Evolutionary conservation across 2,797 vertebrate genomes (phyloP).

Genomic region (Simalia tracyae): DNA sequence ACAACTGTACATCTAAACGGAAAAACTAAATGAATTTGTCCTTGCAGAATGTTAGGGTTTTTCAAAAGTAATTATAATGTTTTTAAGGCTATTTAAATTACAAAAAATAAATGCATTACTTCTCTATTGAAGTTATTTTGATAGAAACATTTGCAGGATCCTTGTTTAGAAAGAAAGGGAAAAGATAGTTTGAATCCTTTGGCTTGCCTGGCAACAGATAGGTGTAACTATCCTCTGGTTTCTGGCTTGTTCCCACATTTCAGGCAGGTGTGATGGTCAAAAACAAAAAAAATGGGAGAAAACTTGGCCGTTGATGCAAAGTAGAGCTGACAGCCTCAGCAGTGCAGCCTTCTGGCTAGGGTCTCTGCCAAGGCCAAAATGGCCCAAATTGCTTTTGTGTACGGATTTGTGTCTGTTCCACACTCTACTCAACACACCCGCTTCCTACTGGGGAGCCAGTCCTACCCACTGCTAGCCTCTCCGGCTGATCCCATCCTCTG

Average conservation of each 20-base stretch:
- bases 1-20: neutral
- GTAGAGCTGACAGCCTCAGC: slow-evolving; percentile 29
- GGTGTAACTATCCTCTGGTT: slow-evolving; percentile 59
- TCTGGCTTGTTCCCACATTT: slow-evolving; percentile 60
- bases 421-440: neutral
- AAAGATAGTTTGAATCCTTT: slow-evolving; percentile 37
- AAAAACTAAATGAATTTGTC: neutral
- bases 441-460: neutral
- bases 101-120: slow-evolving; percentile 46
- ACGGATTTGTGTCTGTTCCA: neutral
- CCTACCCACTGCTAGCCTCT: neutral
- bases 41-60: neutral
- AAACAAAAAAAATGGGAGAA: slow-evolving; percentile 32
- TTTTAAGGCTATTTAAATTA: neutral
- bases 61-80: neutral
- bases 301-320: slow-evolving; percentile 42
- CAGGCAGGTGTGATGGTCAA: slow-evolving; percentile 58
- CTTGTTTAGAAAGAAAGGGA: slow-evolving; percentile 31
- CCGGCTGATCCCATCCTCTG: neutral
- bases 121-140: slow-evolving; percentile 24
- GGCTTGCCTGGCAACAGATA: slow-evolving; percentile 54
- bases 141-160: slow-evolving; percentile 48
- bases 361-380: neutral
- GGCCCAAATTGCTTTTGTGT: neutral
- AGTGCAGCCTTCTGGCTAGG: slow-evolving; percentile 36